These are phyloP conservation scores for Pomacea maculata DNA, from an alignment of 1,140 invertebrate species.

Conservation along the genomic window DNA sequence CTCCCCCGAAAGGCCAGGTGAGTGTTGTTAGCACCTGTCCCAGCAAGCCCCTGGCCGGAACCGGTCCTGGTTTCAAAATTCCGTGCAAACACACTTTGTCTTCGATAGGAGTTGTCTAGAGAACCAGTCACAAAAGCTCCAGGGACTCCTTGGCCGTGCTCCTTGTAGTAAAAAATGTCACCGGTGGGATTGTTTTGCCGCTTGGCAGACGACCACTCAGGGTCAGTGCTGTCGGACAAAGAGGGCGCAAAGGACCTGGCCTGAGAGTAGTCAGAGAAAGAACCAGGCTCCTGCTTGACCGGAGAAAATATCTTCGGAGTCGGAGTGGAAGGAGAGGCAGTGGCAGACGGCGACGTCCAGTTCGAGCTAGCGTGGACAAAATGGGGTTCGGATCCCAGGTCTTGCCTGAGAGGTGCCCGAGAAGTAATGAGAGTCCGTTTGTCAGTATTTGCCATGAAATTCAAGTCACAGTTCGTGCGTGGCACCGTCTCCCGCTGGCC, in stretches of 20 bases:
- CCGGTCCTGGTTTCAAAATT: not conserved
- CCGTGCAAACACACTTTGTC: not conserved
- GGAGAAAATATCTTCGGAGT: not conserved
- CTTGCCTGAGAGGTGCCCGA: slow-evolving; percentile 21
- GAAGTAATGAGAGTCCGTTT: slow-evolving; percentile 21
- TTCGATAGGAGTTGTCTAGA: not conserved
- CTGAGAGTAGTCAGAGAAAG: not conserved
- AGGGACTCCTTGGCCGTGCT: not conserved
- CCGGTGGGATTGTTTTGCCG: not conserved
- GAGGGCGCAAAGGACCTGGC: not conserved
- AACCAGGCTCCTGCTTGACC: not conserved
- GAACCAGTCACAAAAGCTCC: not conserved
- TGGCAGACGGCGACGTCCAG: not conserved
- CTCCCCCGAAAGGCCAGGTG: not conserved
- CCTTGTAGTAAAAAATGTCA: not conserved
- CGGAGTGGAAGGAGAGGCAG: not conserved
- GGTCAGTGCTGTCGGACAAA: not conserved
- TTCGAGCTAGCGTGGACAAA: slow-evolving; percentile 8
- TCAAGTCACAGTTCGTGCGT: too few relatives aligned
- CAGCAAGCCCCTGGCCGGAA: not conserved
- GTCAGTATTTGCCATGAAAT: slow-evolving; percentile 23
- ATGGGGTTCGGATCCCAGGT: slow-evolving; percentile 3
- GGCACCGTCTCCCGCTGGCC: too few relatives aligned
- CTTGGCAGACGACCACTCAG: not conserved
- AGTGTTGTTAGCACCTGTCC: not conserved